Percentiles rank a stretch among this genome's conserved stretches.
These are phyloP conservation scores for Campylomormyrus tamandua DNA, from an alignment of 2,113 vertebrate genomes.

Conservation along the genomic window DNA sequence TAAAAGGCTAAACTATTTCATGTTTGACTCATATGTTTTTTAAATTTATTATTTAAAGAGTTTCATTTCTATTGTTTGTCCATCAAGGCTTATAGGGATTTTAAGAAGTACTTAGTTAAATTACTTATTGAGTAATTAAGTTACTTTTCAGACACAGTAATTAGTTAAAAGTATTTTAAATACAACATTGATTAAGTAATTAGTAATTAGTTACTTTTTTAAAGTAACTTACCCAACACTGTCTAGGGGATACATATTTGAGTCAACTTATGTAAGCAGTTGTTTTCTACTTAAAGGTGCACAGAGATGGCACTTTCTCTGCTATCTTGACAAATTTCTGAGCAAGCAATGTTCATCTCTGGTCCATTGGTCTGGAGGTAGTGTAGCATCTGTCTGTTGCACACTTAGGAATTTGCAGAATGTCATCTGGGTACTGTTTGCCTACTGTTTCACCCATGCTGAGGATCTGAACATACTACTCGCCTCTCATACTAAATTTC, in stretches of 20 bases:
- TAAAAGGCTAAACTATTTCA: too few species aligned
- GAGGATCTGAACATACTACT: neutral
- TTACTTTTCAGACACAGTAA: too few species aligned
- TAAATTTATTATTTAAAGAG: too few species aligned
- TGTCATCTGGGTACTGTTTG: neutral
- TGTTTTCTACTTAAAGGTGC: neutral
- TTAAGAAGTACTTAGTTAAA: too few species aligned
- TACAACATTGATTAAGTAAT: too few species aligned
- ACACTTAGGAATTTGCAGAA: neutral
- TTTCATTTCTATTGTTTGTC: too few species aligned
- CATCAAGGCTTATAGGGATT: too few species aligned
- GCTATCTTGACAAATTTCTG: neutral
- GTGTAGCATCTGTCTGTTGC: neutral
- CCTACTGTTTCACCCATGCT: neutral
- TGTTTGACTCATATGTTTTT: too few species aligned
- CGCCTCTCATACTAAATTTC: neutral
- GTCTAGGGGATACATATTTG: neutral
- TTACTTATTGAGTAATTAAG: too few species aligned
- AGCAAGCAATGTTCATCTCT: neutral
- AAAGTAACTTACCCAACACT: too few species aligned
- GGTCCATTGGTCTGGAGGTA: neutral
- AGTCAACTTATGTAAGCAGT: neutral
- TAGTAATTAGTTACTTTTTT: too few species aligned
- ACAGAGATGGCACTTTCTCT: neutral
- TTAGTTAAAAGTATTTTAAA: too few species aligned